Percentiles rank a stretch among this genome's conserved stretches.
Evolutionary conservation across 1,140 invertebrate species (phyloP).

Genomic region (Pollicipes pollicipes): DNA sequence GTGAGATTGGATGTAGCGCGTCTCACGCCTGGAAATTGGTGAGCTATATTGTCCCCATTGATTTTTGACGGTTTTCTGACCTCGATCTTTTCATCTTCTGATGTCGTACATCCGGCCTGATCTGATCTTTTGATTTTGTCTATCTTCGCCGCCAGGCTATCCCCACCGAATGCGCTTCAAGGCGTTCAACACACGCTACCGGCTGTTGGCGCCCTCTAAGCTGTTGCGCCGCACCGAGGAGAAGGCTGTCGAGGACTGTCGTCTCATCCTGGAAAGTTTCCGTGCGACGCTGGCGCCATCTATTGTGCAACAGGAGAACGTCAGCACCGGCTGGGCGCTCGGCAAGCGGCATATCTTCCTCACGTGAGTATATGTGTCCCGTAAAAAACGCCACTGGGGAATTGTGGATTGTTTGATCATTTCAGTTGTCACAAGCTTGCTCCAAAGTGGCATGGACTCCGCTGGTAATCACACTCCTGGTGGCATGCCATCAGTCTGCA

Average conservation of each 20-base stretch:
- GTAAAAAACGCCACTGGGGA: neutral
- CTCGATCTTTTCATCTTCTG: too few species aligned
- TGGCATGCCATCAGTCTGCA: too few species aligned
- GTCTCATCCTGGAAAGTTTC: constrained; percentile 48
- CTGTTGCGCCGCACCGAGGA: constrained; percentile 55
- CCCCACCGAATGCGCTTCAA: constrained; percentile 88
- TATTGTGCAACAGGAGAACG: neutral
- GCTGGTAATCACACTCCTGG: too few species aligned
- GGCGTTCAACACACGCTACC: constrained; percentile 73
- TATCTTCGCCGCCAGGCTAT: constrained; percentile 51
- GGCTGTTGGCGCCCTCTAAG: constrained; percentile 56
- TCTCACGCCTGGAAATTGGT: too few species aligned
- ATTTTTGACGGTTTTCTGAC: too few species aligned
- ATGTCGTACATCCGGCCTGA: too few species aligned
- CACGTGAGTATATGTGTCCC: constrained; percentile 30
- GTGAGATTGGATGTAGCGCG: too few species aligned
- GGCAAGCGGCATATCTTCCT: constrained; percentile 84
- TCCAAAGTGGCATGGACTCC: too few species aligned
- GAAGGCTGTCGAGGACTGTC: constrained; percentile 58
- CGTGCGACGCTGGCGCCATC: constrained; percentile 27
- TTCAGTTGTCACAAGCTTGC: constrained; percentile 4
- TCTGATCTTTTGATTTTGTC: too few species aligned
- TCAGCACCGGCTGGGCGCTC: constrained; percentile 60
- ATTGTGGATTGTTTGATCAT: neutral
- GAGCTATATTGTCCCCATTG: too few species aligned